A percentile compares a stretch with the other conserved stretches of the same genome.
Evolutionary conservation across 2,888 invertebrate species (phyloP).

Genomic region (Protophormia terraenovae): DNA sequence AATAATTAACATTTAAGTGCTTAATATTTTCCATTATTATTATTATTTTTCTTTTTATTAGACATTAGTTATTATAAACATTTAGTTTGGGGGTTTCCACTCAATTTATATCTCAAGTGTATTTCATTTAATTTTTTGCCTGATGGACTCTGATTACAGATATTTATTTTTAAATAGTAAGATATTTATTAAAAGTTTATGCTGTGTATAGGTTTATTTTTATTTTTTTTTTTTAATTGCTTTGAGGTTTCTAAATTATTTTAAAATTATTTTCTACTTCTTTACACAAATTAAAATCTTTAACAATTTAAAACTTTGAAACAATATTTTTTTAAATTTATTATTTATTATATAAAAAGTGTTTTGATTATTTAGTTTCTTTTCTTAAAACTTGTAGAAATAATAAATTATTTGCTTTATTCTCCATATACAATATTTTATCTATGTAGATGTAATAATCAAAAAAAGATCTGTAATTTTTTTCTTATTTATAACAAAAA

Average conservation of each 20-base stretch:
- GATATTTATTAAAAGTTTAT: background rate
- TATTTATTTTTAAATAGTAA: slow-evolving; percentile 13
- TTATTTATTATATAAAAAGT: too few relatives aligned
- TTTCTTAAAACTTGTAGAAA: background rate
- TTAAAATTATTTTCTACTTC: background rate
- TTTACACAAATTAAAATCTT: background rate
- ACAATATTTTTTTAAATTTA: too few relatives aligned
- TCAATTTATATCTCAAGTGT: slow-evolving; percentile 35
- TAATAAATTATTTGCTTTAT: slow-evolving; percentile 5
- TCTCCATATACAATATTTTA: background rate
- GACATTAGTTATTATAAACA: background rate
- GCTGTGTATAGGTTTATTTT: background rate
- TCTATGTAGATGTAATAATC: too few relatives aligned
- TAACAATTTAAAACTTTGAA: too few relatives aligned
- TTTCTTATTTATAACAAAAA: background rate
- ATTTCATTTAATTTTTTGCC: slow-evolving; percentile 6
- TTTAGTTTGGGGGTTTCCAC: slow-evolving; percentile 8
- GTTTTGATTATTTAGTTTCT: background rate
- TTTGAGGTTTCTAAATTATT: background rate
- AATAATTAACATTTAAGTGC: slow-evolving; percentile 56
- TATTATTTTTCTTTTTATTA: background rate
- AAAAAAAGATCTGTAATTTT: background rate
- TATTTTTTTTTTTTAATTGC: background rate
- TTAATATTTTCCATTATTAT: slow-evolving; percentile 8
- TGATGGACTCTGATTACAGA: slow-evolving; percentile 41